phyloP scores from a whole-genome alignment of 2,888 invertebrate species.

The Pilophorus perplexus region DNA sequence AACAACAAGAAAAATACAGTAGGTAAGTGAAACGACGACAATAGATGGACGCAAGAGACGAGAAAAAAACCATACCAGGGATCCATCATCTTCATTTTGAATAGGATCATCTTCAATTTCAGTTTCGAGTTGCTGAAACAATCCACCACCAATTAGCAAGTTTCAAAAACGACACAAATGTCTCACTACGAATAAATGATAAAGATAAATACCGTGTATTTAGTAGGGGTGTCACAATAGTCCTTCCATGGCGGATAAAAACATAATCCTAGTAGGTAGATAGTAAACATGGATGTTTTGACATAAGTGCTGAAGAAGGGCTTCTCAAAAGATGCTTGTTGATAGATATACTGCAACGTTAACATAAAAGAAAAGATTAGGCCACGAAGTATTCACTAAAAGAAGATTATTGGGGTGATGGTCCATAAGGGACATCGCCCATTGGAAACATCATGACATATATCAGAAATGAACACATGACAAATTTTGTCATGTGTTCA shows the following conservation, averaged over 20 bases:
- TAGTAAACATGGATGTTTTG: conserved; percentile 88
- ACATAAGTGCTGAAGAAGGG: conserved; percentile 95
- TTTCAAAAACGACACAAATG: background rate
- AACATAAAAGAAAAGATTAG: background rate
- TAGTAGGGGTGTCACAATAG: conserved; percentile 69
- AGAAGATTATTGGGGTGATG: no score
- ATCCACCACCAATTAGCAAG: background rate
- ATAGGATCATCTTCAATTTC: conserved; percentile 77
- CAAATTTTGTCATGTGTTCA: no score
- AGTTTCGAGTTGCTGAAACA: conserved; percentile 55
- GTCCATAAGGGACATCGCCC: no score
- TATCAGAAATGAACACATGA: no score
- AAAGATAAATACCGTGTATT: conserved; percentile 65
- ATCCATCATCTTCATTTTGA: conserved; percentile 64
- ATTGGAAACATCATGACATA: no score
- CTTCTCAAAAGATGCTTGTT: conserved; percentile 80
- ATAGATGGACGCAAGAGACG: background rate
- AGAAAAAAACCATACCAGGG: conserved; percentile 56
- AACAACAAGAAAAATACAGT: background rate
- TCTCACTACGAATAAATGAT: background rate
- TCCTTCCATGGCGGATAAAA: conserved; percentile 89
- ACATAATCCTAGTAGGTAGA: conserved; percentile 85
- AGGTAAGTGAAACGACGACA: background rate
- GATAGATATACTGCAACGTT: conserved; percentile 74
- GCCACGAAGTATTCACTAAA: no score